Evolutionary conservation across 2,888 invertebrate genomes (phyloP).

Genomic region (Caenorhabditis angaria): DNA sequence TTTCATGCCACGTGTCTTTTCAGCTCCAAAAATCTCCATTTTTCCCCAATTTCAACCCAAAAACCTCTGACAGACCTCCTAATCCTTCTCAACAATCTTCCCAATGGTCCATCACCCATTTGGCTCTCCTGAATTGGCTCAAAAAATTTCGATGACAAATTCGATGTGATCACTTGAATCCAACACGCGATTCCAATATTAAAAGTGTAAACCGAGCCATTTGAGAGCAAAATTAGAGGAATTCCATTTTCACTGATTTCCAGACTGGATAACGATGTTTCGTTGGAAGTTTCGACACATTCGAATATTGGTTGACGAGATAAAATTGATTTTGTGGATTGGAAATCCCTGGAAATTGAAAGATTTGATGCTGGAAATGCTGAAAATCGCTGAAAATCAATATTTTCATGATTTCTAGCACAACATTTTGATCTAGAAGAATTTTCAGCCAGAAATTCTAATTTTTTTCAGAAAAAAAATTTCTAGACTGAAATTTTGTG

Average conservation of each 20-base stretch:
- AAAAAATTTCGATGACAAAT: constrained; percentile 11
- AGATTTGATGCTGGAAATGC: too few relatives aligned
- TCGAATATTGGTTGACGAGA: constrained; percentile 40
- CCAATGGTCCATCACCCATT: constrained; percentile 33
- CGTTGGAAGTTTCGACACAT: constrained; percentile 35
- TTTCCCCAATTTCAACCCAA: too few relatives aligned
- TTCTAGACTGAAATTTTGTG: not conserved
- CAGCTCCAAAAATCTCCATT: too few relatives aligned
- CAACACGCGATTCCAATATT: constrained; percentile 18
- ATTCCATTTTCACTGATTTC: constrained; percentile 36
- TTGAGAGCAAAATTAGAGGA: constrained; percentile 44
- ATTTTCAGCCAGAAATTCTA: too few relatives aligned
- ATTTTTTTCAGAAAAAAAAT: too few relatives aligned
- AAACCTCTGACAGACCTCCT: constrained; percentile 10
- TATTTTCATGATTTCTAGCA: not conserved
- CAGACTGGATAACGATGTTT: constrained; percentile 16
- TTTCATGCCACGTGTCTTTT: too few relatives aligned
- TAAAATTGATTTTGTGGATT: constrained; percentile 26
- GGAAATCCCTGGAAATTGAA: constrained; percentile 25
- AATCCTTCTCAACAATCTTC: constrained; percentile 34
- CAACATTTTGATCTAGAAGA: too few relatives aligned
- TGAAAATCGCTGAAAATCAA: too few relatives aligned
- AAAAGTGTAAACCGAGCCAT: constrained; percentile 48
- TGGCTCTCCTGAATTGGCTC: constrained; percentile 18
- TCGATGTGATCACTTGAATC: constrained; percentile 20